Evolutionary conservation across 1,140 invertebrate genomes (phyloP), one percentile per base, ranked within the genome.

Genomic region (Achatina immaculata): DNA sequence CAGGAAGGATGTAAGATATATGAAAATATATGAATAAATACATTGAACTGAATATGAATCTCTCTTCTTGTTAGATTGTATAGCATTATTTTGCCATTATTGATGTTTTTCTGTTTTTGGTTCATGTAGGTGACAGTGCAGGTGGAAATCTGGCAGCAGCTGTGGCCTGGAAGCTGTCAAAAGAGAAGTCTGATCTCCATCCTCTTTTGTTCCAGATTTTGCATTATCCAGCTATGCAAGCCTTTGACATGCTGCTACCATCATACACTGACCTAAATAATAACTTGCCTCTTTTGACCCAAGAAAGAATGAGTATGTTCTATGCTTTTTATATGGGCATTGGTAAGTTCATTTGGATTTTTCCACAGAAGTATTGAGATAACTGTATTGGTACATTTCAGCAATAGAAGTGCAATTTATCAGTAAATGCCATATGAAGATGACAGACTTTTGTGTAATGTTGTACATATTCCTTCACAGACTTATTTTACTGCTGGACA

Each of bases 71-170:
- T n/a, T n/a, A n/a, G n/a, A n/a, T n/a, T n/a, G n/a, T n/a, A n/a
- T n/a, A n/a, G n/a, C n/a, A n/a, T n/a, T n/a, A n/a, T n/a, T n/a
- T n/a, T n/a, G n/a, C n/a, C n/a, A n/a, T n/a, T n/a, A n/a, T n/a
- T n/a, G n/a, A n/a, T n/a, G n/a, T n/a, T n/a, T n/a, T n/a, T n/a
- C n/a, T n/a, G n/a, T n/a, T n/a, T n/a, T n/a, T n/a, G n/a, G n/a
- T n/a, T n/a, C n/a, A 84, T 66, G 40, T 42, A 87, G 86, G 86
- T 34, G 85, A 89, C 51, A 88, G 86, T 82, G 84, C 87, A 14
- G 89, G 89, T 11, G 89, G 87, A 16, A 88, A 88, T 80, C 78
- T 88, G 16, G 84, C 85, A 11, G 85, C 85, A 38, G 86, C 86
- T 28, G 87, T 89, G 3, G 36, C 82, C 24, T 78, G 84, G 0